These are phyloP conservation scores for Ophioninae sp. DNA, from an alignment of 2,888 invertebrate genomes.

Conservation along the genomic window DNA sequence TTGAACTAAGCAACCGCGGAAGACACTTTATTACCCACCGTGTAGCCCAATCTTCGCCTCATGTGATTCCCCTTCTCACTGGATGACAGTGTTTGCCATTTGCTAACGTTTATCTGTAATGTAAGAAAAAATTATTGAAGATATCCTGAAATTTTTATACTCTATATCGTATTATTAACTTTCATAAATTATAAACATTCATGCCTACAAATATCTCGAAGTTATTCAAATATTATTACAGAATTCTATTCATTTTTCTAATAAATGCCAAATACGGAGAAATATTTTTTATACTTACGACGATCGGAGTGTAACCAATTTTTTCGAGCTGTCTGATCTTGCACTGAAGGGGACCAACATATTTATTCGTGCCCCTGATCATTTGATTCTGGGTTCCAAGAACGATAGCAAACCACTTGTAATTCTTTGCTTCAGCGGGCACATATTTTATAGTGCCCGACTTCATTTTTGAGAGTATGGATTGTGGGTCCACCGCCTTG, in stretches of 20 bases:
- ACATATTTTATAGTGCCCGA: slow-evolving; percentile 67
- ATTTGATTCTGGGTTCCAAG: slow-evolving; percentile 77
- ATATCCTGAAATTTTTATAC: not conserved
- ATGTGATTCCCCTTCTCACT: slow-evolving; percentile 75
- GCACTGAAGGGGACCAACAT: slow-evolving; percentile 82
- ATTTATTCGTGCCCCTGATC: slow-evolving; percentile 44
- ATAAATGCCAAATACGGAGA: slow-evolving; percentile 19
- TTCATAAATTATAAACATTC: not conserved
- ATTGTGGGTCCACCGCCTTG: slow-evolving; percentile 78
- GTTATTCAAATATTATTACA: too few species aligned
- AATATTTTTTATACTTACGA: slow-evolving; percentile 69
- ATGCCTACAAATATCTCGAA: not conserved
- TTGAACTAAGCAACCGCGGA: slow-evolving; percentile 35
- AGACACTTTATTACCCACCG: not conserved
- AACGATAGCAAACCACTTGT: slow-evolving; percentile 83
- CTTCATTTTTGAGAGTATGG: slow-evolving; percentile 64
- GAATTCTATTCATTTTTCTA: too few species aligned
- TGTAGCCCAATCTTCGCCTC: slow-evolving; percentile 10
- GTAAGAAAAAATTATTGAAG: slow-evolving; percentile 48
- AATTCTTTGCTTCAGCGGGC: slow-evolving; percentile 65
- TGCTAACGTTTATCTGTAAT: slow-evolving; percentile 83
- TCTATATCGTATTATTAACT: not conserved
- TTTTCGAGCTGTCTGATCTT: slow-evolving; percentile 85
- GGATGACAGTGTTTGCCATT: slow-evolving; percentile 79
- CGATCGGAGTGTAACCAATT: slow-evolving; percentile 80